These are phyloP conservation scores for Gambusia holbrooki DNA, from an alignment of 2,113 vertebrate species.

Conservation along the genomic window DNA sequence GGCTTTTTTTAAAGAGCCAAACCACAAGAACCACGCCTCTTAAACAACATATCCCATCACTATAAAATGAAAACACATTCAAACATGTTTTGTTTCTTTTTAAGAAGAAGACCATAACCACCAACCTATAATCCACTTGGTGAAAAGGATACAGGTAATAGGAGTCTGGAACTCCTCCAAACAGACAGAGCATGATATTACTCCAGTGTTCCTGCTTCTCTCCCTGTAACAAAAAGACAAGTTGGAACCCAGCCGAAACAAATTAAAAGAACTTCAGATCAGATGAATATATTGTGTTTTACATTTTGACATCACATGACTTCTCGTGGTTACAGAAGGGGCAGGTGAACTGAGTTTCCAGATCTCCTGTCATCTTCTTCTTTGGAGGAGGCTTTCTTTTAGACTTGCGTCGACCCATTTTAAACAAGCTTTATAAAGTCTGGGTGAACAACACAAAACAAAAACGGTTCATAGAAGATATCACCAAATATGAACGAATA, in stretches of 20 bases:
- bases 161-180: constrained; percentile 96
- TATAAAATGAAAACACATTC: background rate
- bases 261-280: background rate
- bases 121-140: background rate
- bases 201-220: constrained; percentile 90
- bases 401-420: constrained; percentile 91
- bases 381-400: constrained; percentile 93
- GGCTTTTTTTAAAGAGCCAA: background rate
- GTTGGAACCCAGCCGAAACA: background rate
- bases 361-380: constrained; percentile 92
- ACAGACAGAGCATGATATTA: constrained; percentile 93
- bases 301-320: constrained; percentile 96
- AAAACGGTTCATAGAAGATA: too few species aligned
- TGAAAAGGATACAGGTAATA: constrained; percentile 92
- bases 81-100: background rate
- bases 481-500: background rate
- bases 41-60: background rate
- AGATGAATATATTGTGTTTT: background rate
- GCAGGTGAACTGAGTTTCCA: constrained; percentile 92
- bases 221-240: constrained; percentile 82
- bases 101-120: background rate
- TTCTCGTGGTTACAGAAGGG: constrained; percentile 96
- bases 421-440: background rate
- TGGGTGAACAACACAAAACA: constrained; percentile 2
- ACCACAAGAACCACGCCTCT: background rate